Conservation (phyloP, 2,113 vertebrate species). For the Ochotona princeps region DNA sequence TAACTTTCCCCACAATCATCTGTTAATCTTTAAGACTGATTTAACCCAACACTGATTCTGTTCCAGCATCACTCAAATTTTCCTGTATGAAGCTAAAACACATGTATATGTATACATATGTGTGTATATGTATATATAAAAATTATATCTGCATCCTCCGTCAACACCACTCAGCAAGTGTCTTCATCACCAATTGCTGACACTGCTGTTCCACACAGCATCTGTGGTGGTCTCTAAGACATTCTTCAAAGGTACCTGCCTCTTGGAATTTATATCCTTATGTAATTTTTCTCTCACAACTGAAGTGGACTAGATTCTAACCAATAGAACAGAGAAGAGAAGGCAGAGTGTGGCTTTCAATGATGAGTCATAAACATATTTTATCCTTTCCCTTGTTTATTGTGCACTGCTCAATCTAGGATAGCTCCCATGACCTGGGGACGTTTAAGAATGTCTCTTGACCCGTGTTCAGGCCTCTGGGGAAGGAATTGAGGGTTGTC, state of each 20-base stretch:
- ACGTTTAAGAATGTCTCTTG: neutral
- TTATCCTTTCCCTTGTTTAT: neutral
- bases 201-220: neutral
- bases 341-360: neutral
- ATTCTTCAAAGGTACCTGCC: neutral
- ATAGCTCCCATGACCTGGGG: neutral
- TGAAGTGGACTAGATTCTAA: neutral
- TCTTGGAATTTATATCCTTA: neutral
- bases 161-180: neutral
- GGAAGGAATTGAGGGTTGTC: neutral
- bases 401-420: neutral
- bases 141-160: neutral
- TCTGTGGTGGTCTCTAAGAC: neutral
- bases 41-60: conserved; percentile 28
- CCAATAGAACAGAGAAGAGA: neutral
- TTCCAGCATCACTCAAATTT: neutral
- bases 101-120: neutral
- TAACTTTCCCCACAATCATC: neutral
- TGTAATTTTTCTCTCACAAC: neutral
- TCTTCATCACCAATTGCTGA: neutral
- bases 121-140: too few species aligned
- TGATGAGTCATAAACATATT: neutral
- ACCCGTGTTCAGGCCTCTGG: neutral
- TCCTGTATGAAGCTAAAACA: neutral
- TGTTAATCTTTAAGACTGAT: neutral